Evolutionary conservation across 1,140 invertebrate species (phyloP), one percentile per base, ranked within the genome.

Genomic region (Stegodyphus dumicola): DNA sequence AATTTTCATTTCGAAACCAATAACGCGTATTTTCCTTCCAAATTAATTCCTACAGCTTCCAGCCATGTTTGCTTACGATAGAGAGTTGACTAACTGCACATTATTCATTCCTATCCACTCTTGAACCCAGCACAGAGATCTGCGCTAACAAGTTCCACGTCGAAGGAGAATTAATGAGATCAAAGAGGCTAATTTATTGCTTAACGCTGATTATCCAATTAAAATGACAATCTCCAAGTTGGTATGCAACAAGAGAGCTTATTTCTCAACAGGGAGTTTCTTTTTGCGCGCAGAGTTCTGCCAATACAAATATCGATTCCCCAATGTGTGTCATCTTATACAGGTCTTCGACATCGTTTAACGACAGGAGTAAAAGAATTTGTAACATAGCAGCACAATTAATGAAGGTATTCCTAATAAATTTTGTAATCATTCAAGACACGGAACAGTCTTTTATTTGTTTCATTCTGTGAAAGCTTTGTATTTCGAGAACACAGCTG

Each of bases 151-250:
- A 81, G 69, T 54, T 9, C 18, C 69, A 67, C 67, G 13, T 70
- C 51, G 67, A 73, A 51, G 51, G 10, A 11, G 18, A 81, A 81
- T 73, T 73, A 81, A 81, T n/a, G 52, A 51, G 17, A 81, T 73
- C 78, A 69, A 81, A 60, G 33, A 56, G 78, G 64, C 78, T 81
- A 81, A 81, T 81, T 73, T 73, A 81, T 73, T 81, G 69, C 78
- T 73, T 13, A 73, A 73, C 78, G 15, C 78, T 81, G 78, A 81
- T 81, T 73, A 81, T 81, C 78, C 69, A 81, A 81, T 81, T 81
- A 81, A 81, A 81, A 81, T 81, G 78, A 81, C 78, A 73, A 81
- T 73, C 56, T 49, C 33, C 67, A 33, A 73, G 49, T 73, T 81
- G 67, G 71, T 71, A 33, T 33, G 33, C 33, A 33, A 33, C 33